Base-by-base conservation (phyloP, 2,888 invertebrate species). In the Invenusta paracnida region DNA sequence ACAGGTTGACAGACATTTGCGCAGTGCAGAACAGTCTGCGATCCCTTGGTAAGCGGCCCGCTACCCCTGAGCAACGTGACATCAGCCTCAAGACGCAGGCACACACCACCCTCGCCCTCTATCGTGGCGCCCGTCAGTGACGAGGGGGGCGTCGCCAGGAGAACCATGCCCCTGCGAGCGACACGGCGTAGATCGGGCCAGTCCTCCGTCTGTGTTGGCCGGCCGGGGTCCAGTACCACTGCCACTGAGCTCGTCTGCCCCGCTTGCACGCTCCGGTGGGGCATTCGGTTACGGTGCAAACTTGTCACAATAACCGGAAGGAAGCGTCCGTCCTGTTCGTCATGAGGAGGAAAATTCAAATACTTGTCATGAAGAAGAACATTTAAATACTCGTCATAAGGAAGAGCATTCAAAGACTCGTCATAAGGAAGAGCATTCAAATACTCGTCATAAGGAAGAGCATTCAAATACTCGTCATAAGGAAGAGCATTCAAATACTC, bases 261-360 rank as follows among this genome's bases (percentile, higher is more conserved):
- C 0, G 96, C 96, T 87, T 95, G 93, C 0, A 97, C 97, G 85
- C 94, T 92, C 73, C 95, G 93, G 90, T 96, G 96, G 0, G 96
- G 96, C 1, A 96, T 95, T 88, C 97, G 94, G 92, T 98, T 97
- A 0, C 98, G 93, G 92, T 97, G 96, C 85, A 98, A 94, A 0
- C 96, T 95, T 88, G 94, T 94, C 0, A 98, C 94, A 17, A 92
- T 93, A 0, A 95, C 95, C 5, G 94, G 93, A 83, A 93, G 93
- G 92, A 97, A 98, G 81, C 88, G 88, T 66, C 91, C 92, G 28
- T 89, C 88, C 48, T 90, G 73, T 2, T 11, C n/a, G n/a, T n/a
- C n/a, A n/a, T n/a, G n/a, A n/a, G n/a, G n/a, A n/a, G n/a, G n/a
- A n/a, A n/a, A n/a, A n/a, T n/a, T n/a, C n/a, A n/a, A n/a, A n/a